Conservation (phyloP, 2,113 vertebrate genomes). For the Mohoua ochrocephala region DNA sequence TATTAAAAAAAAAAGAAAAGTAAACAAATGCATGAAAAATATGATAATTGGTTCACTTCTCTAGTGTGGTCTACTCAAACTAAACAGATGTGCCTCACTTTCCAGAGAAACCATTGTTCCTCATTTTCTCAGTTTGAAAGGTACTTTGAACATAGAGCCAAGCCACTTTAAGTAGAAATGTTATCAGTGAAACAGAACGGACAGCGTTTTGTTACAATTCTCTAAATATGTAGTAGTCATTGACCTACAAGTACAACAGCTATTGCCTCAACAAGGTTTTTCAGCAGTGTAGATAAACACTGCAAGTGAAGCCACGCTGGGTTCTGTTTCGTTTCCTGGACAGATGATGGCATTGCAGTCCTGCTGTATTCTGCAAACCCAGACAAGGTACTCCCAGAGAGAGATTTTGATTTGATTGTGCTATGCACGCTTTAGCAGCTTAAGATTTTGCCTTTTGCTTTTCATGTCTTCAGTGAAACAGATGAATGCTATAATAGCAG, state of each 20-base stretch:
- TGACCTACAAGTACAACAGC: neutral
- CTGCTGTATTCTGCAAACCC: conserved; percentile 35
- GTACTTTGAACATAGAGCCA: neutral
- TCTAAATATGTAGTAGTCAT: neutral
- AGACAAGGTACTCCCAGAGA: conserved; percentile 10
- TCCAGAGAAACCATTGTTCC: neutral
- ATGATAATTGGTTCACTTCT: neutral
- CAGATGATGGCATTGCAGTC: conserved; percentile 70
- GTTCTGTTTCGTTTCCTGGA: conserved; percentile 54
- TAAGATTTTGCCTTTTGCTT: conserved; percentile 56
- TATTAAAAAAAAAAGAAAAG: neutral
- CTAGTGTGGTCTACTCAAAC: neutral
- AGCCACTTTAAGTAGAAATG: neutral
- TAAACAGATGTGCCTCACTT: neutral
- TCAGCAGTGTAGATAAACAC: neutral
- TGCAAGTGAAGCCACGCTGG: neutral
- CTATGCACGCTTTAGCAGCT: conserved; percentile 15
- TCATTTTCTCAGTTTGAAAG: neutral
- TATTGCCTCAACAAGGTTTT: neutral
- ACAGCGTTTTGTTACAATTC: neutral
- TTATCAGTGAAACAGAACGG: neutral
- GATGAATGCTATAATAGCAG: conserved; percentile 58
- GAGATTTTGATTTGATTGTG: conserved; percentile 33
- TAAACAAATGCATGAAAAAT: neutral
- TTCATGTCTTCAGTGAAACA: conserved; percentile 54